Evolutionary conservation across 2,113 vertebrate species (phyloP).

Genomic region (Verasper variegatus): DNA sequence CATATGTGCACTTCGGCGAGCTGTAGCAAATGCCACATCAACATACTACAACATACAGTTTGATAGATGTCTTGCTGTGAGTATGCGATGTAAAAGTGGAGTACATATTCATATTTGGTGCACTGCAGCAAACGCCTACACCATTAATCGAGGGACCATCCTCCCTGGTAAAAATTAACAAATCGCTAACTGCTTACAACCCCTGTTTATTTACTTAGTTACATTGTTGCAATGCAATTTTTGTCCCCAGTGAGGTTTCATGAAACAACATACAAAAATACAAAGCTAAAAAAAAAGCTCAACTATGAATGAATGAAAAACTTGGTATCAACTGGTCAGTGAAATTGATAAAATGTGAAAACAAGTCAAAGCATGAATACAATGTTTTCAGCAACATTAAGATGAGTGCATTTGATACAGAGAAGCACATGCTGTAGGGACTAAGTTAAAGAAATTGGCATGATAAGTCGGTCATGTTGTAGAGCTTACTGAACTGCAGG

Average conservation of each 20-base stretch:
- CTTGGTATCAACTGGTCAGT: constrained; percentile 23
- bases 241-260: constrained; percentile 53
- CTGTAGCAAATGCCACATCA: background rate
- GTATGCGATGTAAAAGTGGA: background rate
- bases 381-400: constrained; percentile 22
- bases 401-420: constrained; percentile 20
- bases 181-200: constrained; percentile 33
- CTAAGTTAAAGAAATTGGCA: constrained; percentile 13
- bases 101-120: background rate
- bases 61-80: background rate
- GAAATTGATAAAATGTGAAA: constrained; percentile 33
- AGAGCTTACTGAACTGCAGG: constrained; percentile 49
- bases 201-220: constrained; percentile 40
- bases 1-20: background rate
- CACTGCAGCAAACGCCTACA: background rate
- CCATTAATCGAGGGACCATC: background rate
- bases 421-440: constrained; percentile 22
- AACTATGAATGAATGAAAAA: constrained; percentile 28
- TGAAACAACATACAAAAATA: constrained; percentile 58
- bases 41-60: background rate
- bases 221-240: constrained; percentile 74
- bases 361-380: constrained; percentile 20
- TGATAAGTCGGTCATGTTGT: constrained; percentile 4
- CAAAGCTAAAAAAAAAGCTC: constrained; percentile 29
- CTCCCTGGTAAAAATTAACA: background rate